phyloP scores from a whole-genome alignment of 2,113 vertebrate genomes.

The Himantopus leucocephalus region DNA sequence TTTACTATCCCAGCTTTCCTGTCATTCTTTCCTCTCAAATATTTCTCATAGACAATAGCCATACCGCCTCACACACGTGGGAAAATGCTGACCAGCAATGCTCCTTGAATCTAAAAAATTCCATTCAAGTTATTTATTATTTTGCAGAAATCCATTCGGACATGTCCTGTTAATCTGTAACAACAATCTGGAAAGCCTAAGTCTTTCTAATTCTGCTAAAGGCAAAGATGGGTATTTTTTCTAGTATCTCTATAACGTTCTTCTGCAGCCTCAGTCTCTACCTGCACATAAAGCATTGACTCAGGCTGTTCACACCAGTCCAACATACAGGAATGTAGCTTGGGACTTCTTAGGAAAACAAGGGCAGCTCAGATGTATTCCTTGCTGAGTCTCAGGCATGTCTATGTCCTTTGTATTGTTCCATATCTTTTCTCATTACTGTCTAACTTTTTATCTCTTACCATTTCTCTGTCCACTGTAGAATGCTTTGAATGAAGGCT shows the following conservation, averaged over 20 bases:
- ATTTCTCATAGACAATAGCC: constrained; percentile 17
- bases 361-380: neutral
- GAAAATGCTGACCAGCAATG: neutral
- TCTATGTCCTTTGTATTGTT: neutral
- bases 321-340: neutral
- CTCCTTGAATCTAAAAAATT: constrained; percentile 11
- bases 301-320: neutral
- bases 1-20: neutral
- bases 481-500: neutral
- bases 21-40: neutral
- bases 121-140: constrained; percentile 1
- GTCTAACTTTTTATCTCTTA: neutral
- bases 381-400: neutral
- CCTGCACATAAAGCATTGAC: neutral
- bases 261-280: neutral
- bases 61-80: neutral
- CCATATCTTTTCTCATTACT: neutral
- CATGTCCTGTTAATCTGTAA: neutral
- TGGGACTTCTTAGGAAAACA: neutral
- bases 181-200: neutral
- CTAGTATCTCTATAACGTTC: neutral
- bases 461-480: neutral
- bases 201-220: neutral
- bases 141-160: neutral
- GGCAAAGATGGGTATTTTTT: neutral